phyloP scores from a whole-genome alignment of 2,797 vertebrate genomes.

The Ataeniobius toweri region DNA sequence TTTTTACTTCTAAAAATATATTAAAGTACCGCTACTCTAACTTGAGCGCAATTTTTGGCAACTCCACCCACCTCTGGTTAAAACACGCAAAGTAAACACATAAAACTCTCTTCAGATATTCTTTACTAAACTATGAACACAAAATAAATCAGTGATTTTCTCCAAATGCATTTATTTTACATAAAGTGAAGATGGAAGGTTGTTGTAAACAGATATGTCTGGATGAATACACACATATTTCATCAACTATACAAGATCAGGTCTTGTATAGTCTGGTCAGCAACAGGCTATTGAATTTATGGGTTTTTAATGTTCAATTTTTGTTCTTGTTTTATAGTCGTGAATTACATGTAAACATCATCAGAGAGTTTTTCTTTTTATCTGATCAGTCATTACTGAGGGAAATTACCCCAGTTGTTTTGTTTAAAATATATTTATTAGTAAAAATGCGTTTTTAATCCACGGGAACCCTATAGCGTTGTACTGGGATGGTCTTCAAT shows the following conservation, averaged over 20 bases:
- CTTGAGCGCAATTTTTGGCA: too few relatives aligned
- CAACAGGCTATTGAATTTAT: background rate
- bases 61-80: too few relatives aligned
- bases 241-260: background rate
- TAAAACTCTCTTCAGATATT: background rate
- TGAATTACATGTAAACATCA: background rate
- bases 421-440: background rate
- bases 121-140: background rate
- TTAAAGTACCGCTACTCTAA: too few relatives aligned
- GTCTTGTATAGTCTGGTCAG: background rate
- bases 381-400: background rate
- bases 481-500: background rate
- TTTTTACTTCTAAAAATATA: too few relatives aligned
- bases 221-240: background rate
- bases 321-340: background rate
- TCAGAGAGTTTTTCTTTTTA: background rate
- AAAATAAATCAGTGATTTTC: background rate
- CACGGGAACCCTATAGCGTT: background rate
- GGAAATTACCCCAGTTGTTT: background rate
- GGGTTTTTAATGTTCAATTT: background rate
- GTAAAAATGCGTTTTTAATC: background rate
- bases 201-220: background rate
- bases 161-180: background rate
- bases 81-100: too few relatives aligned
- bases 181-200: background rate